Conservation (phyloP, 2,797 vertebrate species). For the Oryzias dopingdopingensis region DNA sequence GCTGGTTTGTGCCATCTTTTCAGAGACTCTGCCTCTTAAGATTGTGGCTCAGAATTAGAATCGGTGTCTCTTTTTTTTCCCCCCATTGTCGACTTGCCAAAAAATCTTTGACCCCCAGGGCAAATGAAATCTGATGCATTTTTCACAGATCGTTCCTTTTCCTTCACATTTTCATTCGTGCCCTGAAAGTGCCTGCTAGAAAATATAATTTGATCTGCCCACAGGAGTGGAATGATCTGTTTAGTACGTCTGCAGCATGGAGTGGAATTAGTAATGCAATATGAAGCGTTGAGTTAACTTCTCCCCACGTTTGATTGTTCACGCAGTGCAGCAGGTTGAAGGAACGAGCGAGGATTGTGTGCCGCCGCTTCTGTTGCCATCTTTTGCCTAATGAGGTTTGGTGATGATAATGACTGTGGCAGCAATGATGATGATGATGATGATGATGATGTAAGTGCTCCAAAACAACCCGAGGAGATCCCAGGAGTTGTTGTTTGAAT, state of each 20-base stretch:
- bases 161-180: slow-evolving; percentile 26
- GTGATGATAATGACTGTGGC: slow-evolving; percentile 59
- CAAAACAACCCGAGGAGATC: slow-evolving; percentile 71
- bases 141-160: slow-evolving; percentile 16
- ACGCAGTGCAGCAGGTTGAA: slow-evolving; percentile 37
- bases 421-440: slow-evolving; percentile 37
- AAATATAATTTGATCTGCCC: slow-evolving; percentile 50
- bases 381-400: slow-evolving; percentile 57
- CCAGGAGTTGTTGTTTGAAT: slow-evolving; percentile 65
- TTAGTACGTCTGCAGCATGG: slow-evolving; percentile 51
- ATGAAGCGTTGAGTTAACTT: slow-evolving; percentile 59
- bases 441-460: slow-evolving; percentile 71
- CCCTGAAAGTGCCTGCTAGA: slow-evolving; percentile 22
- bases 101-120: slow-evolving; percentile 5
- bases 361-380: slow-evolving; percentile 40
- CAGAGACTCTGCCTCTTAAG: slow-evolving; percentile 36
- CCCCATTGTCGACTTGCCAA: slow-evolving; percentile 12
- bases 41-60: slow-evolving; percentile 43
- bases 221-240: slow-evolving; percentile 48
- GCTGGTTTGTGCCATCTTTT: slow-evolving; percentile 1
- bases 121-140: slow-evolving; percentile 31
- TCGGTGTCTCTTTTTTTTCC: slow-evolving; percentile 49
- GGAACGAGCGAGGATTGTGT: slow-evolving; percentile 26
- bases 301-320: slow-evolving; percentile 41
- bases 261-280: slow-evolving; percentile 43